Conservation (phyloP, 2,113 vertebrate species). For the Embiotoca jacksoni region DNA sequence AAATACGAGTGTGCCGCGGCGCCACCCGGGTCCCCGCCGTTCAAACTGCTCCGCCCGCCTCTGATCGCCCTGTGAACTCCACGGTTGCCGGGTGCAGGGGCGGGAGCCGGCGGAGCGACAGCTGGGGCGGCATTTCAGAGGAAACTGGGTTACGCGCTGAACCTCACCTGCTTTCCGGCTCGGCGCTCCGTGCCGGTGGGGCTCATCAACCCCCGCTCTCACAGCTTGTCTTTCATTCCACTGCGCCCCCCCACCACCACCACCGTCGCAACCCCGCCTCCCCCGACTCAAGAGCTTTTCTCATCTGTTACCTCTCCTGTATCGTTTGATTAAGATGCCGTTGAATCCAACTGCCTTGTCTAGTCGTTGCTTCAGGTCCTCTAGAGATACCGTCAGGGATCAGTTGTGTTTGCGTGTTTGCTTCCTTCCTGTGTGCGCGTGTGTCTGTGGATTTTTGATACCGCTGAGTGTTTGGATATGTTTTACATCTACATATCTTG, state of each 20-base stretch:
- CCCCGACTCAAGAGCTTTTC: conserved; percentile 23
- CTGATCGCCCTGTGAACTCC: conserved; percentile 51
- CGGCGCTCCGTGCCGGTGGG: conserved; percentile 20
- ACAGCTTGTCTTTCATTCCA: conserved; percentile 42
- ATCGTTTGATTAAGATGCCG: conserved; percentile 65
- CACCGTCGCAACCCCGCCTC: conserved; percentile 15
- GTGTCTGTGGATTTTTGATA: conserved; percentile 32
- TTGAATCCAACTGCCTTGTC: conserved; percentile 56
- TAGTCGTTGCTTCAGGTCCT: conserved; percentile 48
- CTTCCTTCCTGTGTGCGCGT: background rate
- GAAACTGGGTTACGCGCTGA: conserved; percentile 46
- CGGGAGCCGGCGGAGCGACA: conserved; percentile 25
- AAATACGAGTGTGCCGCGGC: conserved; percentile 34
- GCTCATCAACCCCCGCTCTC: conserved; percentile 39
- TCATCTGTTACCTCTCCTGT: conserved; percentile 47
- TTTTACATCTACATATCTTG: conserved; percentile 30
- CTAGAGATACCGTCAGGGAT: conserved; percentile 52
- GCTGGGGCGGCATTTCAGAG: conserved; percentile 44
- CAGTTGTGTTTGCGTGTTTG: conserved; percentile 42
- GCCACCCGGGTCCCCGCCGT: background rate
- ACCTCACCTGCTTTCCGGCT: conserved; percentile 63
- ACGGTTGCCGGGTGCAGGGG: conserved; percentile 30
- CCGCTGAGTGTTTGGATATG: conserved; percentile 26
- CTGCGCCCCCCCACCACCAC: background rate
- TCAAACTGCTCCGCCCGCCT: conserved; percentile 24